These are phyloP conservation scores for Helicorthomorpha holstii DNA, from an alignment of 1,140 invertebrate species.

Conservation along the genomic window DNA sequence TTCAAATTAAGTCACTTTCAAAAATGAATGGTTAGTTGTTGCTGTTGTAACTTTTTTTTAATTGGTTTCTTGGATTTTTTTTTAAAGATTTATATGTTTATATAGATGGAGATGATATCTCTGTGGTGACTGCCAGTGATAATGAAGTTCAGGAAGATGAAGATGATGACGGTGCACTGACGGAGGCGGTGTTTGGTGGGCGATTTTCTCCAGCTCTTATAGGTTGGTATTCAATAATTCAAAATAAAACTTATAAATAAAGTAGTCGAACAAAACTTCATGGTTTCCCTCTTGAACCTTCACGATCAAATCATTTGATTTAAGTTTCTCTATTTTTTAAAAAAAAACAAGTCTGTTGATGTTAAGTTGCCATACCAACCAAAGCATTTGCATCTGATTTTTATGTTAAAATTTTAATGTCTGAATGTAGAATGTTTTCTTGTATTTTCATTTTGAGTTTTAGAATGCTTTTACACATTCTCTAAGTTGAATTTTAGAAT, in stretches of 20 bases:
- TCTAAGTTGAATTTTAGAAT: no score
- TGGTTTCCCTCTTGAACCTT: no score
- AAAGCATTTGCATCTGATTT: neutral
- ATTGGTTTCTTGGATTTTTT: neutral
- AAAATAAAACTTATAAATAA: neutral
- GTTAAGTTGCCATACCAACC: conserved; percentile 7
- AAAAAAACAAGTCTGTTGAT: conserved; percentile 1
- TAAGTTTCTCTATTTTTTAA: neutral
- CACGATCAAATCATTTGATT: neutral
- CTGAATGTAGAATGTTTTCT: no score
- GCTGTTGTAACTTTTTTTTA: neutral
- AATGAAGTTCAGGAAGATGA: conserved; percentile 1
- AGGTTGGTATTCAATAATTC: neutral
- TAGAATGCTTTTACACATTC: no score
- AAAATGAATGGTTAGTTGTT: neutral
- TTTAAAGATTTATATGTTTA: neutral
- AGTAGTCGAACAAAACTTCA: no score
- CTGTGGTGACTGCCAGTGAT: conserved; percentile 6
- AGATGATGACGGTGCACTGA: neutral
- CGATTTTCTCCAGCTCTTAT: conserved; percentile 3
- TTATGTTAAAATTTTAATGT: neutral
- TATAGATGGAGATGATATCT: neutral
- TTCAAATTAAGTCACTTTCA: neutral
- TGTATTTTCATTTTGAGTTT: no score
- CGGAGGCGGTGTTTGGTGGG: neutral